Percentiles rank a stretch among this genome's conserved stretches.
Evolutionary conservation across 1,140 invertebrate genomes (phyloP).

Genomic region (Globodera rostochiensis): DNA sequence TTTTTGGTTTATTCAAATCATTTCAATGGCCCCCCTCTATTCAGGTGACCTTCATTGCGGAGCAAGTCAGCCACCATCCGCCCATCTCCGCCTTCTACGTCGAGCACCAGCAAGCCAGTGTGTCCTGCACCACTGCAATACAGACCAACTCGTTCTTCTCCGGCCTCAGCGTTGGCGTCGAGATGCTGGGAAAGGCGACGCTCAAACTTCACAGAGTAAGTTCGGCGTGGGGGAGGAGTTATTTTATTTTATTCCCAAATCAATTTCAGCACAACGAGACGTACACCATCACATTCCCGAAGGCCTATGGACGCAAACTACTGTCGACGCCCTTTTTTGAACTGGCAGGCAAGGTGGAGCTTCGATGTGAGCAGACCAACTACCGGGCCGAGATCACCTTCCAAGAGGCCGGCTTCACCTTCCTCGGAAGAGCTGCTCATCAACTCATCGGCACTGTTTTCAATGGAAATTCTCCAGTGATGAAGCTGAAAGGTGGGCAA

Average conservation of each 20-base stretch:
- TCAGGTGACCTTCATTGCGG: conserved; percentile 79
- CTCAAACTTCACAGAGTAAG: conserved; percentile 67
- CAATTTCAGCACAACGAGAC: conserved; percentile 66
- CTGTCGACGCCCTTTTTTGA: conserved; percentile 70
- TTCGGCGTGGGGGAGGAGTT: background rate
- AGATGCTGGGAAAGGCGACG: conserved; percentile 69
- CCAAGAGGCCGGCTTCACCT: too few species aligned
- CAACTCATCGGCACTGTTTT: too few species aligned
- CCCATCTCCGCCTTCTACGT: conserved; percentile 75
- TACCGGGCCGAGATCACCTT: conserved; percentile 69
- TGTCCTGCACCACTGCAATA: conserved; percentile 70
- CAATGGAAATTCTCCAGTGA: conserved; percentile 52
- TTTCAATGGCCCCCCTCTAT: background rate
- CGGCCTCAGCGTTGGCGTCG: conserved; percentile 69
- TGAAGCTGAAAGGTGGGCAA: conserved; percentile 80
- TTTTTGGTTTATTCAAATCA: background rate
- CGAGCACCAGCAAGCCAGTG: conserved; percentile 67
- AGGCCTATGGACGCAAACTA: conserved; percentile 70
- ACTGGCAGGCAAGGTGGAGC: conserved; percentile 68
- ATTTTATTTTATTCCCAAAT: background rate
- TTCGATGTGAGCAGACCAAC: conserved; percentile 69
- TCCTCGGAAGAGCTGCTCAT: too few species aligned
- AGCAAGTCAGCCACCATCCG: conserved; percentile 98
- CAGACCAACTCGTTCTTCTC: conserved; percentile 71
- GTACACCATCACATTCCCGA: conserved; percentile 70